phyloP scores from a whole-genome alignment of 2,797 vertebrate genomes.

The Halcyon smyrnensis region DNA sequence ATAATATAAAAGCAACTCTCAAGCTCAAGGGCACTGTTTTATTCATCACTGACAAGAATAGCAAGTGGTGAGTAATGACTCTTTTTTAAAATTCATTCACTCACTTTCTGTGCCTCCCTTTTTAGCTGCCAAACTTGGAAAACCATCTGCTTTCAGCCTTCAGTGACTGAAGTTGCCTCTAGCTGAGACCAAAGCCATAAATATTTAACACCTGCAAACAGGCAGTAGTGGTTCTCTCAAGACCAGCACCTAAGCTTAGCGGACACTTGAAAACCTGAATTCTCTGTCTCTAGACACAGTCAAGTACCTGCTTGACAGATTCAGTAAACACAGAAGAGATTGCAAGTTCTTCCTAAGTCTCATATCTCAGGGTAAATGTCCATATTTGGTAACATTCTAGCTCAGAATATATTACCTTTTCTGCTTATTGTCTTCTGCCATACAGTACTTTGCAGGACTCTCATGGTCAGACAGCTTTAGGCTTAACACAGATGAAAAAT shows the following conservation, averaged over 20 bases:
- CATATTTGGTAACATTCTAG: accelerated
- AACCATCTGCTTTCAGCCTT: constrained; percentile 47
- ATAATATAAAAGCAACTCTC: neutral
- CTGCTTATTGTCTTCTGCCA: neutral
- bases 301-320: neutral
- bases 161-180: neutral
- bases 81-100: constrained; percentile 40
- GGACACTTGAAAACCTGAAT: neutral
- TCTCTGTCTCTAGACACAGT: neutral
- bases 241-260: neutral
- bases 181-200: constrained; percentile 6
- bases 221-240: neutral
- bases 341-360: neutral
- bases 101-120: neutral
- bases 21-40: constrained; percentile 25
- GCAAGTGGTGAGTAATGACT: constrained; percentile 38
- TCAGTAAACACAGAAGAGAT: neutral
- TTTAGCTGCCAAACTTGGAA: neutral
- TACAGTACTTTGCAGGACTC: neutral
- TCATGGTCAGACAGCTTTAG: neutral
- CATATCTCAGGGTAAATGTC: neutral
- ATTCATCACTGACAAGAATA: constrained; percentile 43
- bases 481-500: neutral
- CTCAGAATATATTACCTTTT: neutral
- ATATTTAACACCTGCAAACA: constrained; percentile 35